phyloP scores from a whole-genome alignment of 2,888 invertebrate genomes.

The Leptopilina syphax region DNA sequence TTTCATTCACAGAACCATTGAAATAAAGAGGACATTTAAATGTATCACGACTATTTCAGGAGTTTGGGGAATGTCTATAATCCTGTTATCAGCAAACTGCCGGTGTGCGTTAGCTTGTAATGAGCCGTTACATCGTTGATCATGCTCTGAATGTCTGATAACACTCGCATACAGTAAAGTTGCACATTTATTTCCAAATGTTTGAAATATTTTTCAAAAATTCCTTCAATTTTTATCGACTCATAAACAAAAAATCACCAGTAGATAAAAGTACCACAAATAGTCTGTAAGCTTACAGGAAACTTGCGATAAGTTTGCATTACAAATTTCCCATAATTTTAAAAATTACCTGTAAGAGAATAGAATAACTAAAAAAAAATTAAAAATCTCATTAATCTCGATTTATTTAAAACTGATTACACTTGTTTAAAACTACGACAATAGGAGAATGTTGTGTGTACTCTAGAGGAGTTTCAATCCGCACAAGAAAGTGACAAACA shows the following conservation, averaged over 20 bases:
- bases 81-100: slow-evolving; percentile 55
- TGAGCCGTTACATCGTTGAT: slow-evolving; percentile 49
- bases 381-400: too few relatives aligned
- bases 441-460: background rate
- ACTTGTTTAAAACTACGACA: background rate
- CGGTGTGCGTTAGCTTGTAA: slow-evolving; percentile 56
- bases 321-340: too few relatives aligned
- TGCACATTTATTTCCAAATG: background rate
- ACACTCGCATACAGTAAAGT: slow-evolving; percentile 25
- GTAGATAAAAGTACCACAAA: too few relatives aligned
- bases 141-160: slow-evolving; percentile 35
- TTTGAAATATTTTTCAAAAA: background rate
- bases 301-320: too few relatives aligned
- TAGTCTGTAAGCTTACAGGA: too few relatives aligned
- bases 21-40: slow-evolving; percentile 27
- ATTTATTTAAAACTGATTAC: background rate
- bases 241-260: too few relatives aligned
- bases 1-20: background rate
- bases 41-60: slow-evolving; percentile 11
- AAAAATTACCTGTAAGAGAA: too few relatives aligned
- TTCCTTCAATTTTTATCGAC: too few relatives aligned
- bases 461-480: background rate
- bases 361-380: too few relatives aligned
- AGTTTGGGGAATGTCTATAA: slow-evolving; percentile 54
- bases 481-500: background rate